phyloP scores from a whole-genome alignment of 1,140 invertebrate genomes.

The Aphelenchoides fujianensis region DNA sequence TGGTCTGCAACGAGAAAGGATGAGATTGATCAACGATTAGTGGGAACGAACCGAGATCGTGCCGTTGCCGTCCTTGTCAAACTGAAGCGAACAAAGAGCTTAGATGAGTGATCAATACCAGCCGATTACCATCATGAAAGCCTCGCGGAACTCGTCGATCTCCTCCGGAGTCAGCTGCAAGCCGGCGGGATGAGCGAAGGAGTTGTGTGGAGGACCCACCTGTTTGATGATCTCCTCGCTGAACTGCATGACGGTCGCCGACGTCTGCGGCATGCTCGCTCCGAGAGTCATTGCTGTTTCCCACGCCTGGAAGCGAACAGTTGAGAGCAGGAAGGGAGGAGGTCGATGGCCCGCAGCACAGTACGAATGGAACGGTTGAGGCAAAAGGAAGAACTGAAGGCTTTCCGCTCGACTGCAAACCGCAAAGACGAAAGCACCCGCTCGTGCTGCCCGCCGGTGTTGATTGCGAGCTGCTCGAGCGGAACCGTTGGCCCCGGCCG shows the following conservation, averaged over 20 bases:
- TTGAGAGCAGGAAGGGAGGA: background rate
- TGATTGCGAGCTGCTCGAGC: too few species aligned
- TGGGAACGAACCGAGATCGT: too few species aligned
- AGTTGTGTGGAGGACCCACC: constrained; percentile 17
- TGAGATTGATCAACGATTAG: too few species aligned
- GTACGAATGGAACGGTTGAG: background rate
- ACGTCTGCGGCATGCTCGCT: constrained; percentile 27
- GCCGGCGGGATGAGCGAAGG: background rate
- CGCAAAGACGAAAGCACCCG: background rate
- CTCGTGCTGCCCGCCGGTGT: too few species aligned
- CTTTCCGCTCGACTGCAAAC: background rate
- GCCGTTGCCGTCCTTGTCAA: constrained; percentile 98
- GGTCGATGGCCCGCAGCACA: background rate
- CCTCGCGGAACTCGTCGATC: constrained; percentile 87
- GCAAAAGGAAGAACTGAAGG: background rate
- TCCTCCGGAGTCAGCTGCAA: constrained; percentile 54
- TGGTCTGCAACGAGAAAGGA: too few species aligned
- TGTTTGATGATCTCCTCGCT: constrained; percentile 51
- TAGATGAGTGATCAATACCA: too few species aligned
- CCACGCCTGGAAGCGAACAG: constrained; percentile 33
- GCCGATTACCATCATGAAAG: constrained; percentile 93
- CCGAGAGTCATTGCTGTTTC: constrained; percentile 46
- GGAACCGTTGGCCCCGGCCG: too few species aligned
- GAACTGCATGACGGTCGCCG: constrained; percentile 45
- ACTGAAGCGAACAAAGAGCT: too few species aligned